These are phyloP conservation scores for Dascyllus trimaculatus DNA, from an alignment of 2,113 vertebrate species.

Conservation along the genomic window DNA sequence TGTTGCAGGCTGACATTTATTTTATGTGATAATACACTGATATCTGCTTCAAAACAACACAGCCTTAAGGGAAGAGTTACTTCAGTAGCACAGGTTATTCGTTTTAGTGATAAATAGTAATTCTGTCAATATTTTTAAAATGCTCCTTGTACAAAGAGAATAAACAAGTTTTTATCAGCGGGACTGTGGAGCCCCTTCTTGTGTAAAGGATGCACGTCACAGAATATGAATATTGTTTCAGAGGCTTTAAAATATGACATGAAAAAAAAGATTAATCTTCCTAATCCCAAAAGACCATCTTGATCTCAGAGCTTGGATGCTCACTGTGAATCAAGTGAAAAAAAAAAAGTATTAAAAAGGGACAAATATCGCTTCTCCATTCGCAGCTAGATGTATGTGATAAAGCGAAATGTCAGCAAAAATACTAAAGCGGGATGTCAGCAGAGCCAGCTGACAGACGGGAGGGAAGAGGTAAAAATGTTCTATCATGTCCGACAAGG, in stretches of 20 bases:
- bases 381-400: constrained; percentile 93
- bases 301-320: constrained; percentile 80
- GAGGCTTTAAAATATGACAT: constrained; percentile 76
- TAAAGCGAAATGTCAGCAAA: constrained; percentile 99
- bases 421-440: constrained; percentile 96
- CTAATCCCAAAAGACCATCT: constrained; percentile 86
- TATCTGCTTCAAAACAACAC: constrained; percentile 28
- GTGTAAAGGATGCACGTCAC: constrained; percentile 59
- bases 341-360: constrained; percentile 75
- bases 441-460: constrained; percentile 94
- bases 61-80: constrained; percentile 9
- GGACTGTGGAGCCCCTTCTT: constrained; percentile 37
- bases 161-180: constrained; percentile 63
- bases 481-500: constrained; percentile 99
- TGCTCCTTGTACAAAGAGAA: constrained; percentile 25
- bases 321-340: constrained; percentile 77
- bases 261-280: constrained; percentile 79
- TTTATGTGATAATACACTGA: background rate
- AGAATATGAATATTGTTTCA: constrained; percentile 84
- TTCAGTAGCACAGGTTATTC: constrained; percentile 14
- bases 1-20: constrained; percentile 12
- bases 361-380: constrained; percentile 91
- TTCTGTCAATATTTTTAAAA: constrained; percentile 43
- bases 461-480: constrained; percentile 98
- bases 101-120: constrained; percentile 25